Evolutionary conservation across 2,888 invertebrate species (phyloP).

Genomic region (Tachystola acroxantha): DNA sequence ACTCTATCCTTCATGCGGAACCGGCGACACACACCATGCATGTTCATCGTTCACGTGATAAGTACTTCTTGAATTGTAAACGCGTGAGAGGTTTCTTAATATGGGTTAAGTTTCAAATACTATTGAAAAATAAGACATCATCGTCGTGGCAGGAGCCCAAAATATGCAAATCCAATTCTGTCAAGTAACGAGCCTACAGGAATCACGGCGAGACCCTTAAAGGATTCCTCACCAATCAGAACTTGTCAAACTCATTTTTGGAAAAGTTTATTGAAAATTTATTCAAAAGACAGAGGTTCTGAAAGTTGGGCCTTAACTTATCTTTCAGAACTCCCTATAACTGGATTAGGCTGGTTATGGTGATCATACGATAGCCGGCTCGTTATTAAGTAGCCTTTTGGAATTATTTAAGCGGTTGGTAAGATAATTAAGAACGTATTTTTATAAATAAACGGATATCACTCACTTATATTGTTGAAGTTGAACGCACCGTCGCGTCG

Average conservation of each 20-base stretch:
- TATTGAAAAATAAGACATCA: too few species aligned
- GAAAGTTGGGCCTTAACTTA: constrained; percentile 55
- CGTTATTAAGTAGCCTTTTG: constrained; percentile 27
- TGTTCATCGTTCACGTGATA: too few species aligned
- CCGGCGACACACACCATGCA: too few species aligned
- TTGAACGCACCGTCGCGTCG: too few species aligned
- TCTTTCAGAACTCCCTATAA: constrained; percentile 56
- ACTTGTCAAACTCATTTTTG: constrained; percentile 61
- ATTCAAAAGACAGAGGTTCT: constrained; percentile 60
- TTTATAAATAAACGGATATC: too few species aligned
- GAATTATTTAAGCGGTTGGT: constrained; percentile 22
- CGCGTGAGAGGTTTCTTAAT: too few species aligned
- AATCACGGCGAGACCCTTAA: constrained; percentile 28
- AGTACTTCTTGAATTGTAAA: too few species aligned
- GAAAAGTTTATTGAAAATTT: constrained; percentile 60
- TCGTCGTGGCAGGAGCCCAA: too few species aligned
- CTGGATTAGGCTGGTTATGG: constrained; percentile 57
- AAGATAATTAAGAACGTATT: too few species aligned
- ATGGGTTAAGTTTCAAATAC: too few species aligned
- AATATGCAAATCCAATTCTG: constrained; percentile 16
- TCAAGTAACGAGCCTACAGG: constrained; percentile 14
- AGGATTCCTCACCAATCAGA: constrained; percentile 56
- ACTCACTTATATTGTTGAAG: too few species aligned
- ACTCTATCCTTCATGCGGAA: too few species aligned
- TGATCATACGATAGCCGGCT: constrained; percentile 32